Conservation (phyloP, 2,113 vertebrate genomes). For the Callospermophilus lateralis region DNA sequence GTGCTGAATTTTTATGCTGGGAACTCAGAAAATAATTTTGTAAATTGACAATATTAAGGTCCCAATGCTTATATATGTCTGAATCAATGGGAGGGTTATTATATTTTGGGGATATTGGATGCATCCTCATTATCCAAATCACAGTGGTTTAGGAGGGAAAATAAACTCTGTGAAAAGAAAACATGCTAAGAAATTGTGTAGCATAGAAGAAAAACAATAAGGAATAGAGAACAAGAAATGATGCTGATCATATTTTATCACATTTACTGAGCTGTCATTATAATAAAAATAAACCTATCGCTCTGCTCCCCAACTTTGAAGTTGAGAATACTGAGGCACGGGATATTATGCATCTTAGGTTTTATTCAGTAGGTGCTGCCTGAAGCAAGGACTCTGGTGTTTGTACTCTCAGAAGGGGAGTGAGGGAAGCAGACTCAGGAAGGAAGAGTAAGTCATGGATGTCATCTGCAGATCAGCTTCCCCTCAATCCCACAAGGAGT, state of each 20-base stretch:
- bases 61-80: background rate
- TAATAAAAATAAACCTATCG: background rate
- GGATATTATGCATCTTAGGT: background rate
- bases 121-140: background rate
- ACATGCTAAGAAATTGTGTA: background rate
- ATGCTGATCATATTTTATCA: background rate
- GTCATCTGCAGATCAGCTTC: background rate
- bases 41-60: background rate
- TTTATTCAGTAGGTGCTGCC: background rate
- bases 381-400: background rate
- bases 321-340: background rate
- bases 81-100: background rate
- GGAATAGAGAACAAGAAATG: background rate
- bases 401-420: background rate
- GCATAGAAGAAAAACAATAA: background rate
- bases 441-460: background rate
- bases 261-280: background rate
- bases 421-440: fast-evolving
- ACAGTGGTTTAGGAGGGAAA: background rate
- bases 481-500: background rate
- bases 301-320: background rate
- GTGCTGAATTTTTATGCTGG: background rate
- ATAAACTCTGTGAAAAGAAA: background rate
- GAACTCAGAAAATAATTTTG: background rate
- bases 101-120: background rate